These are phyloP conservation scores for Onchidella celtica DNA, from an alignment of 2,888 invertebrate species.

Conservation along the genomic window DNA sequence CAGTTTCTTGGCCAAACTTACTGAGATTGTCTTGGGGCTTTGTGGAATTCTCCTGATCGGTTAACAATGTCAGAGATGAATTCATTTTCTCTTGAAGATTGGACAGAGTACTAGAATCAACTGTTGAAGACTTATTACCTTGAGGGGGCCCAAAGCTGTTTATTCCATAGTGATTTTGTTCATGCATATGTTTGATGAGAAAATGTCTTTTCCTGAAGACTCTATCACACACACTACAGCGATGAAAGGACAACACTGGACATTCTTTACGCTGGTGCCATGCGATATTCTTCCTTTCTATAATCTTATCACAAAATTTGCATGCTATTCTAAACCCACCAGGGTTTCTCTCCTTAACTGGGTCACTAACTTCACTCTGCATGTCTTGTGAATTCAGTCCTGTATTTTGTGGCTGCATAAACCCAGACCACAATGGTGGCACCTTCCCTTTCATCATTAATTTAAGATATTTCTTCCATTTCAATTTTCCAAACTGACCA, in stretches of 20 bases:
- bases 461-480: constrained; percentile 49
- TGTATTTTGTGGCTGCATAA: neutral
- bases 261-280: constrained; percentile 44
- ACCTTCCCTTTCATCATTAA: constrained; percentile 39
- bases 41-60: neutral
- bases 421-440: constrained; percentile 4
- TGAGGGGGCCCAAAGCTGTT: neutral
- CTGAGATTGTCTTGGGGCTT: neutral
- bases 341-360: neutral
- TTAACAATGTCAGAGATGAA: constrained; percentile 8
- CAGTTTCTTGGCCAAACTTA: neutral
- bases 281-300: constrained; percentile 16
- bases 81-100: constrained; percentile 38
- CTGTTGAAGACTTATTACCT: neutral
- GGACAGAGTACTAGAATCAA: constrained; percentile 7
- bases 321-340: constrained; percentile 38
- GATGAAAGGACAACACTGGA: constrained; percentile 25
- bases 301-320: constrained; percentile 44
- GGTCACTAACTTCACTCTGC: neutral
- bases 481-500: constrained; percentile 9
- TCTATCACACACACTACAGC: constrained; percentile 40
- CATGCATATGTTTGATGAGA: constrained; percentile 40
- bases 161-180: constrained; percentile 28
- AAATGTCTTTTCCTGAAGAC: constrained; percentile 40
- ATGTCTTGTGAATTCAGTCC: too few species aligned